phyloP scores from a whole-genome alignment of 53 echinoderm and acorn worm species.

The Zoroaster sp. region DNA sequence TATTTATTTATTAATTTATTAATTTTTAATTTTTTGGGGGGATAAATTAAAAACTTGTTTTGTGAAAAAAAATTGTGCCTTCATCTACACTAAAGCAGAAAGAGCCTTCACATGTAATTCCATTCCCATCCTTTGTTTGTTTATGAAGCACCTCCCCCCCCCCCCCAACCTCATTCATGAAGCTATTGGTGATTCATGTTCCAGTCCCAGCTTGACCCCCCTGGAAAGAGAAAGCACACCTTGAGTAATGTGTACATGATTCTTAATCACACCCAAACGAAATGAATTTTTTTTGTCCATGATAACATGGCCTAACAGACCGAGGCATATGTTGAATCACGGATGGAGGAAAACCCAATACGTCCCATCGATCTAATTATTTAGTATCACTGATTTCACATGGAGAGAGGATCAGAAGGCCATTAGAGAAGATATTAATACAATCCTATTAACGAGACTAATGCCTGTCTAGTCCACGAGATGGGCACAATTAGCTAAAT shows the following conservation, averaged over 20 bases:
- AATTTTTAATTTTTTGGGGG: too few relatives aligned
- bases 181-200: background rate
- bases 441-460: background rate
- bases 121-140: too few relatives aligned
- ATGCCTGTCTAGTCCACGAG: background rate
- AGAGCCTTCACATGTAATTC: too few relatives aligned
- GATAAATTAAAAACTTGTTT: too few relatives aligned
- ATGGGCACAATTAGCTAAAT: slow-evolving; percentile 6
- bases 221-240: background rate
- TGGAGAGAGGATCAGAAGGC: background rate
- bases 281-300: background rate
- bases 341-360: background rate
- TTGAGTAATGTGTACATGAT: background rate
- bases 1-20: too few relatives aligned
- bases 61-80: too few relatives aligned
- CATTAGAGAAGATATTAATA: background rate
- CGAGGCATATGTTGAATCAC: background rate
- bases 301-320: background rate
- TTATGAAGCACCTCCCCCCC: too few relatives aligned
- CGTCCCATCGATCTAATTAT: background rate
- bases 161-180: background rate
- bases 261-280: background rate
- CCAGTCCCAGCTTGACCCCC: background rate
- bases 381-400: background rate
- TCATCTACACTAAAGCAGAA: too few relatives aligned